Evolutionary conservation across 1,140 invertebrate species (phyloP).

Genomic region (Dermatophagoides farinae): DNA sequence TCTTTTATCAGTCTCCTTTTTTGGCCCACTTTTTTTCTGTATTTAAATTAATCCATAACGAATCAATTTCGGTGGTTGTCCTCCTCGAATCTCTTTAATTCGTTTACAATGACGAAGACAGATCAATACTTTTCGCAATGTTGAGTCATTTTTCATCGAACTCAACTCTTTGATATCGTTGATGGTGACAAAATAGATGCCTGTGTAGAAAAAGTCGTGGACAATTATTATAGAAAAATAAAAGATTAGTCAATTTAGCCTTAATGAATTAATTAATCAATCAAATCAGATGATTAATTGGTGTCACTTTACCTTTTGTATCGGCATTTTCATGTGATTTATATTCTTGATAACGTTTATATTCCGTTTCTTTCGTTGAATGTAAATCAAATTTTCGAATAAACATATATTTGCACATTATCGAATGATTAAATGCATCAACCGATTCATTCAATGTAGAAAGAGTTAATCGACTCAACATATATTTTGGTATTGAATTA

Average conservation of each 20-base stretch:
- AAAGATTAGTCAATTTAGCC: too few relatives aligned
- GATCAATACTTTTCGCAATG: conserved; percentile 3
- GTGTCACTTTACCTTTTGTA: conserved; percentile 14
- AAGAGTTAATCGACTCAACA: conserved; percentile 8
- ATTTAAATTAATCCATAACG: conserved; percentile 9
- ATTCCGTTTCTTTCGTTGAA: neutral
- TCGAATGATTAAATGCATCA: conserved; percentile 4
- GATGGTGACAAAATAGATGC: conserved; percentile 11
- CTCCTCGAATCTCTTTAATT: conserved; percentile 15
- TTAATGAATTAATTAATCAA: too few relatives aligned
- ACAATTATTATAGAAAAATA: conserved; percentile 12
- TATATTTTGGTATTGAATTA: conserved; percentile 11
- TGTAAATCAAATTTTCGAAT: neutral
- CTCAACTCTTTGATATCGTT: conserved; percentile 13
- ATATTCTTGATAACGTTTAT: conserved; percentile 8
- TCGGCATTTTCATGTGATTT: conserved; percentile 13
- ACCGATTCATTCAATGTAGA: conserved; percentile 2
- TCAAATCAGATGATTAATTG: too few relatives aligned
- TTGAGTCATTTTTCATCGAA: conserved; percentile 9
- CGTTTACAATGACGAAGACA: conserved; percentile 14
- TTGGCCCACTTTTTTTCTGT: neutral
- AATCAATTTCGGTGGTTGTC: conserved; percentile 9
- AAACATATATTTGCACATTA: conserved; percentile 8
- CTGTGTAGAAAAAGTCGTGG: neutral
- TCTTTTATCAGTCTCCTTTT: too few relatives aligned